These are phyloP conservation scores for Hyppa rectilinea DNA, from an alignment of 2,888 invertebrate species.

Conservation along the genomic window DNA sequence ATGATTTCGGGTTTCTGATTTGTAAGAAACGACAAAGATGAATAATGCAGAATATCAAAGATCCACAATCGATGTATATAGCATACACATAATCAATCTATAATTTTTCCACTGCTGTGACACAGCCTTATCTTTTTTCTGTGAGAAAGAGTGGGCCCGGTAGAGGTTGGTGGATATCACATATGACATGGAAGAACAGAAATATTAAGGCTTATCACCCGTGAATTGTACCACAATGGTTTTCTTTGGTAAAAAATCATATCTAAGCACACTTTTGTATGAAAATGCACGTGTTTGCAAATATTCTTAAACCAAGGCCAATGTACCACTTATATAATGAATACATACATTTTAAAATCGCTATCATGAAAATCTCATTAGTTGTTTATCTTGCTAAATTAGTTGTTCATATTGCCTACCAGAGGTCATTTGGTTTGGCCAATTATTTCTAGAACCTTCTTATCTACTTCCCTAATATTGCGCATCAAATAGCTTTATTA, in stretches of 20 bases:
- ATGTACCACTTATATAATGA: not conserved
- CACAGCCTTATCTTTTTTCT: no score
- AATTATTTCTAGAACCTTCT: slow-evolving; percentile 35
- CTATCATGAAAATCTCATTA: slow-evolving; percentile 32
- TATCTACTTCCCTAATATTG: slow-evolving; percentile 12
- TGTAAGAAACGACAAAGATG: no score
- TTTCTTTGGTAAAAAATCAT: not conserved
- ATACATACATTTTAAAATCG: slow-evolving; percentile 11
- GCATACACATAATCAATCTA: no score
- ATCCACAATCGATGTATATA: no score
- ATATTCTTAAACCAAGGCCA: slow-evolving; percentile 1
- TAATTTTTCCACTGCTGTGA: no score
- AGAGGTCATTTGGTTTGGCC: slow-evolving; percentile 44
- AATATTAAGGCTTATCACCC: not conserved
- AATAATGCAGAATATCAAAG: no score
- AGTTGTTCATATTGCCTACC: slow-evolving; percentile 25
- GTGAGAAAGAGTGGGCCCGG: no score
- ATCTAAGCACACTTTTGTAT: slow-evolving; percentile 10
- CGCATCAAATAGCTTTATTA: slow-evolving; percentile 9
- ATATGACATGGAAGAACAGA: not conserved
- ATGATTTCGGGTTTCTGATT: not conserved
- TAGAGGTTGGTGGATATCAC: no score
- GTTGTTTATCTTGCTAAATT: slow-evolving; percentile 19
- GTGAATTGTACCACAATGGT: not conserved
- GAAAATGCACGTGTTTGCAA: not conserved